A percentile compares a stretch with the other conserved stretches of the same genome.
Conservation (phyloP, 2,113 vertebrate species). For the Xenopus borealis region DNA sequence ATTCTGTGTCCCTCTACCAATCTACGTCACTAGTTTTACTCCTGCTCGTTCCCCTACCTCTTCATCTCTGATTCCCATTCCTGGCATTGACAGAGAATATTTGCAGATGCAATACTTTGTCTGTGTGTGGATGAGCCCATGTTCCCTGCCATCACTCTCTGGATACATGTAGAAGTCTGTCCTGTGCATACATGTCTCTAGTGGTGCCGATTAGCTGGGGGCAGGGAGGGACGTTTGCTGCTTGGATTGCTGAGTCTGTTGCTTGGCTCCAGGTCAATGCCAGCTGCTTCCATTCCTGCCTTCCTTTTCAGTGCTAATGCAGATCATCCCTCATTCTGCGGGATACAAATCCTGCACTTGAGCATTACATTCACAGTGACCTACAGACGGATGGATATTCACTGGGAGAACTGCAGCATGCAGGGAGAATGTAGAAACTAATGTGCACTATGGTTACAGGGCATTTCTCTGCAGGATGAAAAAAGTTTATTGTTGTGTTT, state of each 20-base stretch:
- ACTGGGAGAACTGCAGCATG: background rate
- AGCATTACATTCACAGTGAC: background rate
- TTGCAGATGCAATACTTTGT: background rate
- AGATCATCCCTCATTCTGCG: background rate
- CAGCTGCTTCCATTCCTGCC: constrained; percentile 22
- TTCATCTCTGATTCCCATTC: constrained; percentile 3
- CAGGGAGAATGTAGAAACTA: no score
- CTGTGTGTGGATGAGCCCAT: background rate
- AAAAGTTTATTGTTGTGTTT: no score
- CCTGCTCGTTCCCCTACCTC: constrained; percentile 19
- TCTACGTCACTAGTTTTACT: constrained; percentile 19
- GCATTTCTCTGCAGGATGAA: no score
- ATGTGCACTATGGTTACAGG: no score
- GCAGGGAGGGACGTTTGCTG: constrained; percentile 14
- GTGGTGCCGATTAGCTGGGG: constrained; percentile 28
- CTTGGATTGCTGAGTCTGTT: constrained; percentile 30
- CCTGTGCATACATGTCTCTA: background rate
- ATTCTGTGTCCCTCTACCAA: constrained; percentile 21
- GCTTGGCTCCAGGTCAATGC: constrained; percentile 32
- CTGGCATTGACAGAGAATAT: background rate
- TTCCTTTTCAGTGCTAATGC: constrained; percentile 5
- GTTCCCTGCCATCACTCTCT: constrained; percentile 6
- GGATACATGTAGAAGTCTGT: background rate
- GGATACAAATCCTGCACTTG: background rate
- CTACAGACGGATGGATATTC: background rate